A percentile compares a stretch with the other conserved stretches of the same genome.
Evolutionary conservation across 2,113 vertebrate genomes (phyloP).

Genomic region (Chlorodrepanis virens): DNA sequence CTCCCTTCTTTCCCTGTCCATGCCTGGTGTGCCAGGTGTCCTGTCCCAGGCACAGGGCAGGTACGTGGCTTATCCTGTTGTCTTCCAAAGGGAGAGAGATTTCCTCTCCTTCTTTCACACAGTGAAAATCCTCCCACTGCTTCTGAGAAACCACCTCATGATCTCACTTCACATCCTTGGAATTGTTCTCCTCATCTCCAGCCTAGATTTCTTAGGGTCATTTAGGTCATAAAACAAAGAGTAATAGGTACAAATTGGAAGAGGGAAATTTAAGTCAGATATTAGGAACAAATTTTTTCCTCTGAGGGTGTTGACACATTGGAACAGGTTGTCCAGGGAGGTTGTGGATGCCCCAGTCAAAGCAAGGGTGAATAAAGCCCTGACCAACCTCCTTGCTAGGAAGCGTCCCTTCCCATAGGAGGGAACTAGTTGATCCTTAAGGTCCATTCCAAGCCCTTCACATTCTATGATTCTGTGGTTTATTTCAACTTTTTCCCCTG

Average conservation of each 20-base stretch:
- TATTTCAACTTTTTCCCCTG: neutral
- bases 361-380: neutral
- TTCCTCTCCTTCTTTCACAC: neutral
- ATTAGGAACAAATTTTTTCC: neutral
- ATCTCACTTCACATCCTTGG: neutral
- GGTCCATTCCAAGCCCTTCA: neutral
- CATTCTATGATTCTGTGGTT: neutral
- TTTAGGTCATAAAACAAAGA: neutral
- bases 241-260: neutral
- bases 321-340: neutral
- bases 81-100: neutral
- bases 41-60: no score
- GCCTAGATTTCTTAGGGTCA: neutral
- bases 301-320: neutral
- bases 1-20: neutral
- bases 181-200: neutral
- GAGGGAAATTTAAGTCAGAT: neutral
- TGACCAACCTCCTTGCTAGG: fast-evolving
- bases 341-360: neutral
- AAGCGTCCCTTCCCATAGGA: fast-evolving
- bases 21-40: no score
- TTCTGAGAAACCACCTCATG: neutral
- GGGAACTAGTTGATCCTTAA: neutral
- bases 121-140: neutral
- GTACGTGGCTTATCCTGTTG: neutral